Evolutionary conservation across 1,140 invertebrate genomes (phyloP).

Genomic region (Drosophila parvula): DNA sequence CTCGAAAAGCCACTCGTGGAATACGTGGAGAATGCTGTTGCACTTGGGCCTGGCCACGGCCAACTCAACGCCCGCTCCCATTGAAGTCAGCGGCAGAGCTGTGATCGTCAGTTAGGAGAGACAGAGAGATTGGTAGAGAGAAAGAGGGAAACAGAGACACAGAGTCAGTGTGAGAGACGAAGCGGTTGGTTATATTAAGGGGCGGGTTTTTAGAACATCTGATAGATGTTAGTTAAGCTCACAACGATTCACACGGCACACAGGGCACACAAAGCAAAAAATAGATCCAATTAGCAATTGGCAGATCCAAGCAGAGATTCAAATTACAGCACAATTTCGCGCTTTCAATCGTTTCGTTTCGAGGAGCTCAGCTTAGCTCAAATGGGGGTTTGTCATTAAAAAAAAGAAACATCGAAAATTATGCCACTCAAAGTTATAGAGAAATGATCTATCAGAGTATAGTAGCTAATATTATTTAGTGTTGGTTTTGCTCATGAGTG

Average conservation of each 20-base stretch:
- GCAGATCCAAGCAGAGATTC: constrained; percentile 9
- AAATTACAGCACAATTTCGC: background rate
- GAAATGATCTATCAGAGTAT: background rate
- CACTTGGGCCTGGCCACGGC: constrained; percentile 93
- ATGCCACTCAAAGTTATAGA: background rate
- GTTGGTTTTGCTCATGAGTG: too few species aligned
- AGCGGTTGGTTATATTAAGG: constrained; percentile 7
- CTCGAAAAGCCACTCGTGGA: constrained; percentile 98
- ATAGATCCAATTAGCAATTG: constrained; percentile 14
- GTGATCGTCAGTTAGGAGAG: constrained; percentile 9
- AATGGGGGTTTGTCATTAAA: background rate
- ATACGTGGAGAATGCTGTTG: constrained; percentile 97
- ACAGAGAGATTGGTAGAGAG: background rate
- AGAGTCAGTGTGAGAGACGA: background rate
- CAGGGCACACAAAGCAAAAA: constrained; percentile 18
- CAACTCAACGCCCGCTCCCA: constrained; percentile 87
- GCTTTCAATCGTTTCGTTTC: background rate
- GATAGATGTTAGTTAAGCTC: constrained; percentile 44
- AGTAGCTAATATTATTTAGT: background rate
- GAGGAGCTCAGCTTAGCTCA: background rate
- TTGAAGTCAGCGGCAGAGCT: constrained; percentile 84
- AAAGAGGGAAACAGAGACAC: constrained; percentile 6
- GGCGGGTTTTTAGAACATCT: constrained; percentile 45
- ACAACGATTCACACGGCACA: constrained; percentile 57
- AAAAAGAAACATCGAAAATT: background rate